Evolutionary conservation across 2,113 vertebrate species (phyloP).

Genomic region (Zosterops lateralis): DNA sequence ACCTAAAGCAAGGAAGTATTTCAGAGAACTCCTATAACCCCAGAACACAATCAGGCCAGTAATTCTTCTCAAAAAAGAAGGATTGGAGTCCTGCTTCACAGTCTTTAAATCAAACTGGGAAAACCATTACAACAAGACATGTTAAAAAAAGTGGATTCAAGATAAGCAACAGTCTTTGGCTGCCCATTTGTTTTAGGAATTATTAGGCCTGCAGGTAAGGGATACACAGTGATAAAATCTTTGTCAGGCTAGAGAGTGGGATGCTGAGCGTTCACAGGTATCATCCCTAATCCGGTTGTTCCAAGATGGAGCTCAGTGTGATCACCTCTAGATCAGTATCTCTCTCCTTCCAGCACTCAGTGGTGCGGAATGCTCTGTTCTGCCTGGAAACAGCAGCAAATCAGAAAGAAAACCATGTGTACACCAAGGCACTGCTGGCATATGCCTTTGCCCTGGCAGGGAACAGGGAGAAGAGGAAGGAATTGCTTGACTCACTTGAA

Average conservation of each 20-base stretch:
- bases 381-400: background rate
- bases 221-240: rapidly evolving
- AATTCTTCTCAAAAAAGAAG: background rate
- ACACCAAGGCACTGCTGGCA: slow-evolving; percentile 49
- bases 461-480: slow-evolving; percentile 9
- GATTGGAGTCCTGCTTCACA: background rate
- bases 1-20: background rate
- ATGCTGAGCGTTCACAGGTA: background rate
- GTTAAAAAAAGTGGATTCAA: background rate
- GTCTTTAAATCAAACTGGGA: background rate
- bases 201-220: rapidly evolving
- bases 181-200: rapidly evolving
- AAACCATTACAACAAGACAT: background rate
- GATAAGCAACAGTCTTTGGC: background rate
- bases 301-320: rapidly evolving
- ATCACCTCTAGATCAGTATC: background rate
- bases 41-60: background rate
- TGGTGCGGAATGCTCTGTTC: slow-evolving; percentile 51
- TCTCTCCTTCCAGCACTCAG: background rate
- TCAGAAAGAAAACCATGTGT: background rate
- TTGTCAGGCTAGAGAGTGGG: background rate
- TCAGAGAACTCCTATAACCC: background rate
- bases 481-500: slow-evolving; percentile 40
- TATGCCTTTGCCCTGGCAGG: slow-evolving; percentile 69
- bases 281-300: rapidly evolving